Evolutionary conservation across 2,797 vertebrate species (phyloP), one percentile per base, ranked within the genome.

Genomic region (Margarornis squamiger): DNA sequence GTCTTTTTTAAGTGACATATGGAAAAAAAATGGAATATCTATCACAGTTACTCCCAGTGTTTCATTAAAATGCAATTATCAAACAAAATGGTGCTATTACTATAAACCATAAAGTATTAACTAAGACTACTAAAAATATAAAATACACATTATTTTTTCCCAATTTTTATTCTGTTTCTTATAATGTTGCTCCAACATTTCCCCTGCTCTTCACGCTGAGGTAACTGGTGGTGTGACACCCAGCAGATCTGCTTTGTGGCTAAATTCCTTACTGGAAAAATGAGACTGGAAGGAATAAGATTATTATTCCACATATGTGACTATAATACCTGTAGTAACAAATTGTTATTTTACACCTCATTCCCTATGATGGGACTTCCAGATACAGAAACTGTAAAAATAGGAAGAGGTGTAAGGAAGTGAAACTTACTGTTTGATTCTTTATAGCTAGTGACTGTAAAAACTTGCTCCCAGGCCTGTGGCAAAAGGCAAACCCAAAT

Each of bases 1-100:
- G 62, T 88, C 29, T 86, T 93, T 84, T 12, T 86, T 83, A 75
- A 92, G 65, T 23, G 68, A 79, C 27, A 9, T 48, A 30, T 3
- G 26, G 58, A 79, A 97, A 92, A 59, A 86, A 29, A 57, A 11
- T 39, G 62, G 16, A 79, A 84, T 92, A 58, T 71, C 62, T 84
- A 75, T 78, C 32, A 92, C n/a, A 73, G 6, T 54, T 90, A 72
- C 39, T 55, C 49, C 70, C 61, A n/a, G 63, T 70, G 55, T 13
- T 86, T 95, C 39, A 63, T 88, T 93, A 92, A 86, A 76, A 92
- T 84, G 48, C 14, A 95, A 75, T 68, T 91, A 74, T 74, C 41
- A 88, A 77, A 86, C 9, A 48, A 92, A 93, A 68, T 20, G 58
- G 61, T 91, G 65, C 59, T 92, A 54, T 74, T 23, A 12, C 30